phyloP scores from a whole-genome alignment of 2,797 vertebrate species.

The Phaenicophaeus curvirostris region DNA sequence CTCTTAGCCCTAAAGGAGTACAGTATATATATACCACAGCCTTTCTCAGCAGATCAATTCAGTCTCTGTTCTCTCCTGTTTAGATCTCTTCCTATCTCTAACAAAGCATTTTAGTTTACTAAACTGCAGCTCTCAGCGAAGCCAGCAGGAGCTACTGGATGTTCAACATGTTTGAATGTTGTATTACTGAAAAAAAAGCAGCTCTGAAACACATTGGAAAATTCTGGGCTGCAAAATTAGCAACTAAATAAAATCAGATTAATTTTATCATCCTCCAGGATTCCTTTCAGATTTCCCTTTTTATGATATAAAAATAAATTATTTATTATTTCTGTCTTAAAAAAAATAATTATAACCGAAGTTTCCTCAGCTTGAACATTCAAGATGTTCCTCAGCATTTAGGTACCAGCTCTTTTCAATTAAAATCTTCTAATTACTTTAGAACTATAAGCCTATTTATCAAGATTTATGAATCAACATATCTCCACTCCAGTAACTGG shows the following conservation, averaged over 20 bases:
- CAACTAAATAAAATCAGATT: slow-evolving; percentile 21
- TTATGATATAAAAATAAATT: not conserved
- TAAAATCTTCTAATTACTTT: not conserved
- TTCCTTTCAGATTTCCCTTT: not conserved
- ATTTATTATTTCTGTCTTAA: not conserved
- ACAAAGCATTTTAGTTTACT: not conserved
- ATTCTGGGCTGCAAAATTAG: slow-evolving; percentile 9
- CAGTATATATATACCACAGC: not conserved
- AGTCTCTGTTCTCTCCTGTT: not conserved
- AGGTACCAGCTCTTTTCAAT: not conserved
- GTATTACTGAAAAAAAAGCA: not conserved
- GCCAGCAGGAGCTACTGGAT: not conserved
- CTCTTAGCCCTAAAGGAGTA: not conserved
- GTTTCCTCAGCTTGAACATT: not conserved
- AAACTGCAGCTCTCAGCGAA: not conserved
- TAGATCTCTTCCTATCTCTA: not conserved
- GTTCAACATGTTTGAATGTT: not conserved
- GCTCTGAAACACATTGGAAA: not conserved
- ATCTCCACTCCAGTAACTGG: not conserved
- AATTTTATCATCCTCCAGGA: not conserved
- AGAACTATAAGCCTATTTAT: not conserved
- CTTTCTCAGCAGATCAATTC: not conserved
- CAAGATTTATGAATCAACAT: slow-evolving; percentile 43
- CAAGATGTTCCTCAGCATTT: not conserved
- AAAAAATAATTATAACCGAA: not conserved